These are phyloP conservation scores for Hydra vulgaris DNA, from an alignment of 30 jellyfish, hydroid and myxozoan species.

Conservation along the genomic window DNA sequence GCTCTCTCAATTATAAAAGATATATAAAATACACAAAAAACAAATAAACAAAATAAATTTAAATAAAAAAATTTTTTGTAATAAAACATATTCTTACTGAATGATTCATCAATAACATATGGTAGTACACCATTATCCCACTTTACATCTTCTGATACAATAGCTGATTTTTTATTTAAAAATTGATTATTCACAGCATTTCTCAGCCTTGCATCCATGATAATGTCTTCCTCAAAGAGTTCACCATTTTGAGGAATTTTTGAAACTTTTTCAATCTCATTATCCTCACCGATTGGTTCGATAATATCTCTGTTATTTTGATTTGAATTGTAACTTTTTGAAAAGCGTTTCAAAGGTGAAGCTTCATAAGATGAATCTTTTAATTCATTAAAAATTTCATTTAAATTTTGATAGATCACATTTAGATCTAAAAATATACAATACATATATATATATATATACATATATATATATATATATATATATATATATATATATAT, in stretches of 20 bases:
- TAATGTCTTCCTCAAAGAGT: conserved; percentile 37
- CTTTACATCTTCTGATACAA: background rate
- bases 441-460: too few relatives aligned
- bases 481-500: too few relatives aligned
- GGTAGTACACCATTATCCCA: background rate
- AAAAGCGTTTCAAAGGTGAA: background rate
- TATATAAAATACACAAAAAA: too few relatives aligned
- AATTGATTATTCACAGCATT: conserved; percentile 21
- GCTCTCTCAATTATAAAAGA: too few relatives aligned
- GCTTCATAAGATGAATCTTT: background rate
- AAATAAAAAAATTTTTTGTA: conserved; percentile 10
- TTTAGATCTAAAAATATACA: conserved; percentile 1
- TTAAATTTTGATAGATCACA: background rate
- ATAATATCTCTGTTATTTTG: background rate
- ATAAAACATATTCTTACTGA: background rate
- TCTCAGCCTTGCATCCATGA: conserved; percentile 30
- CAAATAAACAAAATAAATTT: background rate
- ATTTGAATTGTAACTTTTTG: background rate
- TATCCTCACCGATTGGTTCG: conserved; percentile 1
- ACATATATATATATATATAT: too few relatives aligned
- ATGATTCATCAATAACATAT: background rate
- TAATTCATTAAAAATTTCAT: background rate
- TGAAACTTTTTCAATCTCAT: background rate
- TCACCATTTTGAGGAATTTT: conserved; percentile 29
- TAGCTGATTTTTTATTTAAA: conserved; percentile 6